phyloP scores from a whole-genome alignment of 1,140 invertebrate genomes.

The Lepidurus arcticus region DNA sequence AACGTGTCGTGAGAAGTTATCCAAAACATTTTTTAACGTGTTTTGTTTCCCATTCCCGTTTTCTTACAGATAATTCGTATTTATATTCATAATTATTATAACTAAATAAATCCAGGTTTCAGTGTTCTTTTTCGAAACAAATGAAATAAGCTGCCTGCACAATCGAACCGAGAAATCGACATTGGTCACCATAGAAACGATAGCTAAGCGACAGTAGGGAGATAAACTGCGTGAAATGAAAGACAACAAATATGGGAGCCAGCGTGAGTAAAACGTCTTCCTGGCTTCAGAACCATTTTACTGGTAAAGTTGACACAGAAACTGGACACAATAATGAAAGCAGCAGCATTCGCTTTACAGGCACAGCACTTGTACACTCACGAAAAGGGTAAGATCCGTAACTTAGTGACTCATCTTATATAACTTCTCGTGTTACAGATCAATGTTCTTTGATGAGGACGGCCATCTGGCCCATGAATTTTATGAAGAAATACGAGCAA shows the following conservation, averaged over 20 bases:
- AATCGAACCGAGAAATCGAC: neutral
- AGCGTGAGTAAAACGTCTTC: neutral
- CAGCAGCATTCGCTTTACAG: neutral
- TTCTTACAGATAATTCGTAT: neutral
- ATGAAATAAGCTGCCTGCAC: neutral
- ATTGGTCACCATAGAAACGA: neutral
- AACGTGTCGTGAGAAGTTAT: neutral
- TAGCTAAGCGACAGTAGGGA: neutral
- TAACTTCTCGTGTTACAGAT: slow-evolving; percentile 41
- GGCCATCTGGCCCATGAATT: slow-evolving; percentile 49
- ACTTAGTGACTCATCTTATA: neutral
- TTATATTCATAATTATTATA: too few species aligned
- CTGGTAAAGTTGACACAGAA: neutral
- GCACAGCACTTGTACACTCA: neutral
- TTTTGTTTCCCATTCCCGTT: neutral
- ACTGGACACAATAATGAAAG: neutral
- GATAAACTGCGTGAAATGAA: neutral
- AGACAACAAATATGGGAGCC: neutral
- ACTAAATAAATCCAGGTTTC: neutral
- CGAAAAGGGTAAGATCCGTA: neutral
- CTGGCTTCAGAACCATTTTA: neutral
- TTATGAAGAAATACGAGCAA: slow-evolving; percentile 43
- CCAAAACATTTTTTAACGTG: too few species aligned
- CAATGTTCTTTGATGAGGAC: slow-evolving; percentile 50
- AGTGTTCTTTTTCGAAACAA: neutral